These are phyloP conservation scores for Mechanitis messenoides DNA, from an alignment of 2,888 invertebrate genomes.

Conservation along the genomic window DNA sequence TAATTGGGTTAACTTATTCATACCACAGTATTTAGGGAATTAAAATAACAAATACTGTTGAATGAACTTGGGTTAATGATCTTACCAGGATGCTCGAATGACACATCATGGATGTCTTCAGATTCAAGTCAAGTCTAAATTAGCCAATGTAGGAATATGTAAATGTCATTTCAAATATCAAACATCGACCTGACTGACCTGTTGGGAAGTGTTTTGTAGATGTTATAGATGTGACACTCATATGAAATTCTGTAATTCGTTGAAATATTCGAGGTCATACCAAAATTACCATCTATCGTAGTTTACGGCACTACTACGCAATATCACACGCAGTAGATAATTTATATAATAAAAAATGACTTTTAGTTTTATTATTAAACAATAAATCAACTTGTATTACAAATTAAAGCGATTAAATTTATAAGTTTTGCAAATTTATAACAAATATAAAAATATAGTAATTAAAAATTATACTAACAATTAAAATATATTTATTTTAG, in stretches of 20 bases:
- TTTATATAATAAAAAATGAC: conserved; percentile 13
- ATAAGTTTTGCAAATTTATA: conserved; percentile 2
- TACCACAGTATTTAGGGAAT: no score
- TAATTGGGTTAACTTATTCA: no score
- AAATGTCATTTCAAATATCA: conserved; percentile 69
- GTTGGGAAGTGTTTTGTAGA: conserved; percentile 41
- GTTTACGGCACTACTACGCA: conserved; percentile 25
- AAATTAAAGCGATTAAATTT: conserved; percentile 5
- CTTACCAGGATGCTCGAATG: conserved; percentile 42
- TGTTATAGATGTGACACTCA: conserved; percentile 34
- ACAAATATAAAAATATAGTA: no score
- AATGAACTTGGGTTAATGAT: conserved; percentile 49
- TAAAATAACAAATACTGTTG: conserved; percentile 20
- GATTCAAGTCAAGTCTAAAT: conserved; percentile 36
- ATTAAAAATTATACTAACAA: no score
- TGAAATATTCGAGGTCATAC: conserved; percentile 19
- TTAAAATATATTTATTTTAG: no score
- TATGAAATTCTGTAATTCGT: conserved; percentile 23
- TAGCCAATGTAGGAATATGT: conserved; percentile 52
- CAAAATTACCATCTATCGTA: conserved; percentile 14
- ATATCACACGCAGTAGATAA: conserved; percentile 13
- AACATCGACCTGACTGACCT: conserved; percentile 54
- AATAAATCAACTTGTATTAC: conserved; percentile 18
- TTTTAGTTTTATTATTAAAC: conserved; percentile 18
- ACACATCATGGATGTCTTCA: conserved; percentile 36